Evolutionary conservation across 2,888 invertebrate species (phyloP), one percentile per base, ranked within the genome.

Genomic region (Volucella bombylans): DNA sequence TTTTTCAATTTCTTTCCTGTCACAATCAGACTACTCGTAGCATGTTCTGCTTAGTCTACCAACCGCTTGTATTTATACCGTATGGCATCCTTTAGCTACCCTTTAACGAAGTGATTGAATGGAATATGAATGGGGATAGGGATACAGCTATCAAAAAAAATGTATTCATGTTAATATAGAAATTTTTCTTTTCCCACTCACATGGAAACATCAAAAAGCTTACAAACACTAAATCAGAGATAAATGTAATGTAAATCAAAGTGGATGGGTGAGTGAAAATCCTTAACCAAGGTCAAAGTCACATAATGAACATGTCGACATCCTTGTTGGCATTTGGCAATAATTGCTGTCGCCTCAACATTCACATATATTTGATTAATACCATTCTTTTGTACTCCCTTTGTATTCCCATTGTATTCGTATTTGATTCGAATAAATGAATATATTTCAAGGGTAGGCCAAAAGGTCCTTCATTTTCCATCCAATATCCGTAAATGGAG

Each of bases 341-440:
- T 62, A 62, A 62, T 62, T 62, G 61, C 45, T 62, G 45, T 47
- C 59, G 41, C 59, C 41, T 59, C 15, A 18, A 43, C 43, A 43
- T 59, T 43, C 61, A 8, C 47, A 39, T 64, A 1, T 31, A 31
- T 31, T 31, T 64, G 64, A 64, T 64, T 64, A 64, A 64, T 64
- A 31, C 15, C 12, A 18, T 4, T 39, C 31, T 49, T 50, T 76
- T 76, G 52, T 23, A 61, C 68, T 45, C 67, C 67, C 47, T 54
- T 61, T 15, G 14, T 38, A 45, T 61, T 61, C 6, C 31, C 31
- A 6, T 31, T 31, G 31, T 6, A 31, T 31, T 31, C 6, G 52
- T 55, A 49, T 73, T 62, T 39, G 45, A 61, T 68, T 61, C 61
- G 61, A 68, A 76, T 61, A 76, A 68, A 68, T 76, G 61, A 61